Evolutionary conservation across 23 tunicate genomes (phyloP).

Genomic region (Styela clava): DNA sequence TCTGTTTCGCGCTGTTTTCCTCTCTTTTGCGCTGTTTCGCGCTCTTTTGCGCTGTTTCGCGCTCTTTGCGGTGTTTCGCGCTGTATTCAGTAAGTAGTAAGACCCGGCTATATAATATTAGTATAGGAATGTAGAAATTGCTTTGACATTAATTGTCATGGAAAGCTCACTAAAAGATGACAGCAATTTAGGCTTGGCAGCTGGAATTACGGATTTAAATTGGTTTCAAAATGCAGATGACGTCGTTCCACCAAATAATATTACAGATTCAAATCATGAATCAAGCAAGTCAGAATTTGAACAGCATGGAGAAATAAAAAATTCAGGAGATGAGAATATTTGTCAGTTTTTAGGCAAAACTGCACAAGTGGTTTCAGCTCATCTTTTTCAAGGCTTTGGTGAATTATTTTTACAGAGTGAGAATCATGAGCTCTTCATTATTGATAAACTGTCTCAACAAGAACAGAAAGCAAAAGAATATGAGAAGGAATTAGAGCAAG

Average conservation of each 20-base stretch:
- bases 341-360: neutral
- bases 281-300: neutral
- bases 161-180: no score
- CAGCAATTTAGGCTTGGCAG: no score
- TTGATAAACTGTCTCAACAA: neutral
- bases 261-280: neutral
- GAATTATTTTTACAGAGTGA: neutral
- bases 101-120: no score
- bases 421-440: slow-evolving; percentile 1
- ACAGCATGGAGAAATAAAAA: neutral
- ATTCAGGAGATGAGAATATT: neutral
- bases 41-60: no score
- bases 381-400: neutral
- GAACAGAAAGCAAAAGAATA: slow-evolving; percentile 7
- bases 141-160: no score
- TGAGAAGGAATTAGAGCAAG: neutral
- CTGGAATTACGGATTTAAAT: no score
- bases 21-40: no score
- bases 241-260: no score
- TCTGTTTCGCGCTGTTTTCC: no score
- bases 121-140: no score
- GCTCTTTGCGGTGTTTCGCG: no score
- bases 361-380: neutral
- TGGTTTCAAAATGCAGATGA: neutral
- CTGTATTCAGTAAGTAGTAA: no score